phyloP scores from a whole-genome alignment of 1,140 invertebrate species.

The Brachionus calyciflorus region DNA sequence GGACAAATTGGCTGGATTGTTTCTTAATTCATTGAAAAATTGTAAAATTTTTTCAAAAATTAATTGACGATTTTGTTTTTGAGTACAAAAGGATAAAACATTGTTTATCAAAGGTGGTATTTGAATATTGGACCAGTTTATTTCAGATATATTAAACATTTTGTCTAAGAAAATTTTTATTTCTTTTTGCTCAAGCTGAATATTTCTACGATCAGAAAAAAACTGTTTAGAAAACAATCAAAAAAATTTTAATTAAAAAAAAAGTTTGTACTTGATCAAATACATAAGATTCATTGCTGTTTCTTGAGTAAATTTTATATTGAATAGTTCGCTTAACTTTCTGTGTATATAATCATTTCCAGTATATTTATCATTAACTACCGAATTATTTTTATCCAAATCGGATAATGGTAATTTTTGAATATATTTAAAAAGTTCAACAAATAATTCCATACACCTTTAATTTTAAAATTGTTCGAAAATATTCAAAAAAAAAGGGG shows the following conservation, averaged over 20 bases:
- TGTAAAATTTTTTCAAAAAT: conserved; percentile 20
- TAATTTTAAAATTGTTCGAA: background rate
- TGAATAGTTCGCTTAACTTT: conserved; percentile 2
- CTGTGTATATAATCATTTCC: conserved; percentile 28
- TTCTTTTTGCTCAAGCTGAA: background rate
- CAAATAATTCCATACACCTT: conserved; percentile 42
- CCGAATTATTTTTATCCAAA: conserved; percentile 2
- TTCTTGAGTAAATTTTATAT: background rate
- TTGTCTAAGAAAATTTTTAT: conserved; percentile 9
- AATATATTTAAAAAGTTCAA: conserved; percentile 1
- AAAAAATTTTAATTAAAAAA: background rate
- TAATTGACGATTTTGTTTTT: conserved; percentile 26
- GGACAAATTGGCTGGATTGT: background rate
- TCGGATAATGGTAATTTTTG: conserved; percentile 32
- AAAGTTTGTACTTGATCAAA: background rate
- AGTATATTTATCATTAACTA: background rate
- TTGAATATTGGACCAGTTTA: conserved; percentile 19
- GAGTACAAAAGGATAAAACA: conserved; percentile 4
- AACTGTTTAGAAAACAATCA: background rate
- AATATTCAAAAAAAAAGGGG: background rate
- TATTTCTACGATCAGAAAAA: background rate
- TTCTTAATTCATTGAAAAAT: background rate
- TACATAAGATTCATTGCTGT: conserved; percentile 27
- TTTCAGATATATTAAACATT: conserved; percentile 31
- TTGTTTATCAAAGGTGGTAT: background rate